Base-by-base conservation (phyloP, 2,888 invertebrate species). In the Conistra vaccinii region DNA sequence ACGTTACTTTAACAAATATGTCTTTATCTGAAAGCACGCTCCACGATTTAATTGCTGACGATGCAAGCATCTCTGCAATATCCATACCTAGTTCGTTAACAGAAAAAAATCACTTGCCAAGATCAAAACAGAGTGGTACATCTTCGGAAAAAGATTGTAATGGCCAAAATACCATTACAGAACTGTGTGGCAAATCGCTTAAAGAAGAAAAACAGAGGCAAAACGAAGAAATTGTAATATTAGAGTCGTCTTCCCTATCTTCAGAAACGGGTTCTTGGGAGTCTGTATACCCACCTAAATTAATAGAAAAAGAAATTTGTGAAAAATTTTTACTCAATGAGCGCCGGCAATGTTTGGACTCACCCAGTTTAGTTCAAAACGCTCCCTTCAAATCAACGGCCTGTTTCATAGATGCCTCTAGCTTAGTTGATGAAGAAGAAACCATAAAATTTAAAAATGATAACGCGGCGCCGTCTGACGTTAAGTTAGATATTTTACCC, bases 401-500 rank as follows among this genome's bases (percentile, higher is more conserved):
- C 77, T 98, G 97, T 91, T 98, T 98, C 87, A 98, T 98, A 84
- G 98, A 98, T 91, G 98, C 98, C 26, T 97, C 98, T 12, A 97
- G 97, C 90, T 94, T 98, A 81, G 97, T 97, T 35, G 98, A 98
- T 91, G 98, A 98, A 90, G 97, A 97, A 84, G 89, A 92, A 26
- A 87, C 91, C 20, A 90, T 90, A 10, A 81, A 88, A 76, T 75
- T 87, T 73, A 81, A 85, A 68, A 78, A 82, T 68, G 63, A 67
- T 26, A 88, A 76, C 53, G 82, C 87, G 68, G 39, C 69, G 55
- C 45, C 53, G 7, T 57, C 75, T 69, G 79, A 77, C 14, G 58
- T 74, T 63, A 79, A 86, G 68, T 80, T 85, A 35, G 88, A 90
- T 32, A 77, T 83, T 63, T 79, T 92, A 70, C 90, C 92, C 20